Conservation (phyloP, 2,113 vertebrate genomes). For the Pelodiscus sinensis region DNA sequence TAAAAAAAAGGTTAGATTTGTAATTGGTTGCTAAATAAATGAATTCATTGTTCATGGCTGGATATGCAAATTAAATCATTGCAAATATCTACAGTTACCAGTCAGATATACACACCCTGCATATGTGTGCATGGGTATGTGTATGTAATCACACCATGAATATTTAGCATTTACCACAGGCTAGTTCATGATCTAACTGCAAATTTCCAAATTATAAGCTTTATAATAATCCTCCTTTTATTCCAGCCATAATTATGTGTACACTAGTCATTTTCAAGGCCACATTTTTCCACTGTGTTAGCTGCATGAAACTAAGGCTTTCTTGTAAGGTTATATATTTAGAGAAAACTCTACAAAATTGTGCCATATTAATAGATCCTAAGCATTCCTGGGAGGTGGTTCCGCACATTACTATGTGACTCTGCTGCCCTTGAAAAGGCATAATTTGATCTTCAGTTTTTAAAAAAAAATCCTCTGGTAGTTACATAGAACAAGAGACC, state of each 20-base stretch:
- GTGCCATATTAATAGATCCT: slow-evolving; percentile 76
- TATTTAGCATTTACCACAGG: slow-evolving; percentile 16
- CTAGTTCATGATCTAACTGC: slow-evolving; percentile 54
- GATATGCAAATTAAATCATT: neutral
- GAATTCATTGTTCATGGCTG: neutral
- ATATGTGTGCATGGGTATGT: neutral
- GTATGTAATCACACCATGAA: neutral
- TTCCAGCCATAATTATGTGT: slow-evolving; percentile 53
- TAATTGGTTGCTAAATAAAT: neutral
- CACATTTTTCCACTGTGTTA: slow-evolving; percentile 58
- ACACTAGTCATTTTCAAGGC: slow-evolving; percentile 35
- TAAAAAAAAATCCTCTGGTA: slow-evolving; percentile 63
- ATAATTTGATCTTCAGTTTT: slow-evolving; percentile 76
- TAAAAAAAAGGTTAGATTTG: neutral
- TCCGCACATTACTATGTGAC: slow-evolving; percentile 65
- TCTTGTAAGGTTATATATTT: slow-evolving; percentile 62
- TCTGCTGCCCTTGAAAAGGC: slow-evolving; percentile 68
- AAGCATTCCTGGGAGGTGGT: slow-evolving; percentile 77
- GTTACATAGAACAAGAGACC: slow-evolving; percentile 72
- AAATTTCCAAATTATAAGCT: slow-evolving; percentile 63
- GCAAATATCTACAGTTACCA: neutral
- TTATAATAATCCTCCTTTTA: slow-evolving; percentile 47
- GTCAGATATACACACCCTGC: neutral
- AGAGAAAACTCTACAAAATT: slow-evolving; percentile 58
- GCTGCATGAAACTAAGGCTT: slow-evolving; percentile 59